A percentile compares a stretch with the other conserved stretches of the same genome.
phyloP scores from a whole-genome alignment of 2,888 invertebrate species.

The Ashinkailepas kermadecensis region DNA sequence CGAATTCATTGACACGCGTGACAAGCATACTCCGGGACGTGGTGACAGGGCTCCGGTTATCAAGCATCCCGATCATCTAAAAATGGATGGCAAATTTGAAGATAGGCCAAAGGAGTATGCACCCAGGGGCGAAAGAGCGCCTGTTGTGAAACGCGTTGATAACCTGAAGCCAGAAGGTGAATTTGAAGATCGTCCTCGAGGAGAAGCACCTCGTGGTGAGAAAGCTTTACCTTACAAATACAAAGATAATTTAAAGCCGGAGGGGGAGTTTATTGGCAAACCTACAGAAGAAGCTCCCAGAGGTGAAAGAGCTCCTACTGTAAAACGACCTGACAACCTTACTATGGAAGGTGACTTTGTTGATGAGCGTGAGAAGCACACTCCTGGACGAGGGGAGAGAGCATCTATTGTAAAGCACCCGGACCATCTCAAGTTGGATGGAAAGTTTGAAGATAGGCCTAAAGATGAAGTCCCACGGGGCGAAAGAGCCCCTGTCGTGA shows the following conservation, averaged over 20 bases:
- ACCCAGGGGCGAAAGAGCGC: slow-evolving; percentile 31
- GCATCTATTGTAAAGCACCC: slow-evolving; percentile 45
- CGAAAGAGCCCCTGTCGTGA: slow-evolving; percentile 27
- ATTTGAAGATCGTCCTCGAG: slow-evolving; percentile 37
- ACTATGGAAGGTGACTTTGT: slow-evolving; percentile 56
- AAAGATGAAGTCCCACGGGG: slow-evolving; percentile 43
- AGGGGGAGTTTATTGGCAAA: slow-evolving; percentile 40
- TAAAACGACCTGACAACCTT: slow-evolving; percentile 45
- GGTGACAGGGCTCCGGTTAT: slow-evolving; percentile 40
- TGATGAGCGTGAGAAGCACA: neutral
- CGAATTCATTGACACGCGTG: slow-evolving; percentile 29
- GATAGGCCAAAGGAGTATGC: slow-evolving; percentile 33
- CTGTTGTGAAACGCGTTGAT: slow-evolving; percentile 31
- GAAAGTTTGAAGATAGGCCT: slow-evolving; percentile 46
- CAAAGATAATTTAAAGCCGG: slow-evolving; percentile 35
- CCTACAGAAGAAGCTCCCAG: slow-evolving; percentile 41
- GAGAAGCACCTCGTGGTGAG: neutral
- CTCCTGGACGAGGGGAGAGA: slow-evolving; percentile 42
- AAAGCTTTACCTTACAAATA: neutral
- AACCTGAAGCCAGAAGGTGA: neutral
- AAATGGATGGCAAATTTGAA: slow-evolving; percentile 53
- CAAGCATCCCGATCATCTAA: slow-evolving; percentile 45
- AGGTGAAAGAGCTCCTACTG: slow-evolving; percentile 40
- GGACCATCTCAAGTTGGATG: slow-evolving; percentile 48
- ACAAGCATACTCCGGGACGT: slow-evolving; percentile 41